phyloP scores from a whole-genome alignment of 2,888 invertebrate genomes.

The Scelioninae gen. 1 region DNA sequence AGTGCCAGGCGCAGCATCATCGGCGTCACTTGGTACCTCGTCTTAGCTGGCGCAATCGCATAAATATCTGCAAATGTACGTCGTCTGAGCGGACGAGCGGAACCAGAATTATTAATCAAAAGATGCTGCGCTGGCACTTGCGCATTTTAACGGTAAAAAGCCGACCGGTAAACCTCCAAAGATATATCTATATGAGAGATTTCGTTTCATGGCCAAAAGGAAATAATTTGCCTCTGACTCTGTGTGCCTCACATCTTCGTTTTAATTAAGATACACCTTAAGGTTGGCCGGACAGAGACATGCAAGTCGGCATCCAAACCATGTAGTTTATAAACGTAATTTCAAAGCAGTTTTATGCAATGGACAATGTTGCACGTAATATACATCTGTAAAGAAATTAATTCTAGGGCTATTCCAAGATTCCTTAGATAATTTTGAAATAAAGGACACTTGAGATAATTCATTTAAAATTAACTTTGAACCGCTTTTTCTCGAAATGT shows the following conservation, averaged over 20 bases:
- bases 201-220: constrained; percentile 79
- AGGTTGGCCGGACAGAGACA: constrained; percentile 54
- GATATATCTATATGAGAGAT: constrained; percentile 74
- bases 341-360: constrained; percentile 36
- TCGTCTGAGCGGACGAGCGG: constrained; percentile 73
- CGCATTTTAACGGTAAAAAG: constrained; percentile 81
- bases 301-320: constrained; percentile 53
- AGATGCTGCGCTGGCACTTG: constrained; percentile 75
- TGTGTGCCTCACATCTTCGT: constrained; percentile 45
- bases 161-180: constrained; percentile 74
- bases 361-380: constrained; percentile 48
- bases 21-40: constrained; percentile 45
- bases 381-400: constrained; percentile 62
- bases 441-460: too few relatives aligned
- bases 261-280: constrained; percentile 68
- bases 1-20: constrained; percentile 35
- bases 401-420: constrained; percentile 35
- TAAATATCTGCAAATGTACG: constrained; percentile 81
- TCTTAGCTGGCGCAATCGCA: constrained; percentile 74
- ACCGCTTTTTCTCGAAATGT: not conserved
- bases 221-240: constrained; percentile 73
- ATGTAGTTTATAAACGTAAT: constrained; percentile 58
- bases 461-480: too few relatives aligned
- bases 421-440: too few relatives aligned
- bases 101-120: constrained; percentile 81